Percentiles rank a stretch among this genome's conserved stretches.
phyloP scores from a whole-genome alignment of 2,113 vertebrate genomes.

The Perognathus longimembris region DNA sequence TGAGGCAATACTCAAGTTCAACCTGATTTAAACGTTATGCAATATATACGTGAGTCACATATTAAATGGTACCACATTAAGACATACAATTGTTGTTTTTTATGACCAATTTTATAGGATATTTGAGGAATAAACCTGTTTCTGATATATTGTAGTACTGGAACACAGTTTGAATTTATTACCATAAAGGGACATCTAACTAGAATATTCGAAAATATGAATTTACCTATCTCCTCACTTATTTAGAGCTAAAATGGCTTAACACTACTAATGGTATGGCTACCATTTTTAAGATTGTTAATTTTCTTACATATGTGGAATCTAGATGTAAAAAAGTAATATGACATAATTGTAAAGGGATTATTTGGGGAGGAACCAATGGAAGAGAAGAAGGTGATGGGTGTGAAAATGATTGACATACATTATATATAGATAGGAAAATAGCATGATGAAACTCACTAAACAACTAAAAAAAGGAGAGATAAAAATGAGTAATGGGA shows the following conservation, averaged over 20 bases:
- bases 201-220: not conserved
- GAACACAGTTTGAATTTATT: not conserved
- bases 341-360: no score
- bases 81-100: not conserved
- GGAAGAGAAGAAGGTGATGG: no score
- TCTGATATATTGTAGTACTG: not conserved
- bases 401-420: no score
- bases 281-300: not conserved
- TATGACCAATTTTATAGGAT: not conserved
- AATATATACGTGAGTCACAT: not conserved
- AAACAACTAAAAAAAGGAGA: no score
- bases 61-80: not conserved
- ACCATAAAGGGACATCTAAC: not conserved
- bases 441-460: no score
- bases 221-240: not conserved
- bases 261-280: not conserved
- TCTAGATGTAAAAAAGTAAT: no score
- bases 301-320: no score
- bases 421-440: no score
- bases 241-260: slow-evolving; percentile 29
- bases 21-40: not conserved
- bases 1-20: not conserved
- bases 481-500: no score
- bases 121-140: slow-evolving; percentile 4
- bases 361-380: no score